phyloP scores from a whole-genome alignment of 1,140 invertebrate species.

The Holcopasites calliopsidis region DNA sequence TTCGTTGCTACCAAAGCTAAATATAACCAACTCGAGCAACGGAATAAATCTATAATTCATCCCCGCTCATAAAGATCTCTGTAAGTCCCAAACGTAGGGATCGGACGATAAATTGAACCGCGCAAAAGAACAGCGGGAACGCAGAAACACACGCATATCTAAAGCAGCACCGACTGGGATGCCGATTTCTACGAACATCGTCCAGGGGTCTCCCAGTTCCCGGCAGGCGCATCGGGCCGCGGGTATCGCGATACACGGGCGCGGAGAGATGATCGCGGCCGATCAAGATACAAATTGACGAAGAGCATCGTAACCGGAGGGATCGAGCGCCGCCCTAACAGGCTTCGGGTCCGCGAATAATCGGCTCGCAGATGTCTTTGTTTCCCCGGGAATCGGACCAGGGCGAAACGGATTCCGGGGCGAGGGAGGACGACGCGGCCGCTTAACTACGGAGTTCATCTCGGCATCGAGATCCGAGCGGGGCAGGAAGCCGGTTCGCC shows the following conservation, averaged over 20 bases:
- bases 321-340: not conserved
- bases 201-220: not conserved
- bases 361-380: constrained; percentile 36
- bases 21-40: too few species aligned
- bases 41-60: too few species aligned
- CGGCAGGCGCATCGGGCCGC: not conserved
- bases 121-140: not conserved
- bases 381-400: constrained; percentile 29
- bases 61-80: too few species aligned
- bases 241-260: not conserved
- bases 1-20: too few species aligned
- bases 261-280: not conserved
- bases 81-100: too few species aligned
- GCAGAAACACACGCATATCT: not conserved
- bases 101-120: too few species aligned
- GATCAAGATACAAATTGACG: constrained; percentile 36
- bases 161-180: not conserved
- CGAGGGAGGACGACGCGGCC: too few species aligned
- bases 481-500: constrained; percentile 39
- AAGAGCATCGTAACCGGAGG: not conserved
- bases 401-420: constrained; percentile 23
- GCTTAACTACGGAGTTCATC: constrained; percentile 53
- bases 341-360: constrained; percentile 29
- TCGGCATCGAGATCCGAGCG: constrained; percentile 21
- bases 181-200: not conserved